Evolutionary conservation across 2,113 vertebrate species (phyloP), one percentile per base, ranked within the genome.

Genomic region (Nipponia nippon): DNA sequence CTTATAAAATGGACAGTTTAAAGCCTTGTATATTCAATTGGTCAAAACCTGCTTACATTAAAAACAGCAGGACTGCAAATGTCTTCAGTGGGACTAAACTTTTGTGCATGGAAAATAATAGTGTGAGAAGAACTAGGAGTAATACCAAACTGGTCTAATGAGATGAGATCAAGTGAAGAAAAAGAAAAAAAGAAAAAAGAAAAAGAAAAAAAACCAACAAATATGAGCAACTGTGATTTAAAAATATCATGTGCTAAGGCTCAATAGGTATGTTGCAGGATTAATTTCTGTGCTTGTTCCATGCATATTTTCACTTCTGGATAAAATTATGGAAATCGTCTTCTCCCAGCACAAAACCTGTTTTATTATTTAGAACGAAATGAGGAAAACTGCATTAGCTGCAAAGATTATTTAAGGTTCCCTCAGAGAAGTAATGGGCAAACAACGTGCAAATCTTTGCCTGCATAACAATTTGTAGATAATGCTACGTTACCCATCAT

Each of bases 301-400:
- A 77, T 27, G 19, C 32, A 49, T 87, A 76, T 71, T 94, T 93
- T 91, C 27, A 72, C 77, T 92, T 91, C 47, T 78, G 46, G 69
- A 49, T 95, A 92, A 96, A 96, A 87, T 87, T 95, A 92, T 76
- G 65, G 38, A 91, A 97, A 95, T 84, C 7, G 50, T 62, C 21
- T 87, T 47, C 46, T 92, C n/a, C 5, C 14, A 40, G 42, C 23
- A 91, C 22, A 79, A 86, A 90, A 59, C 3, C 29, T 71, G 10
- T 50, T 92, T 34, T 65, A 76, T 89, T 73, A 70, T 90, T 90
- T 87, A 58, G 87, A 95, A 91, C 27, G 1, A 87, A 95, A 80
- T 83, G 42, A 58, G 5, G n/a, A 77, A 95, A 85, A 91, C 9
- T 46, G 29, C 20, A 80, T 66, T 21, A 87, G 62, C 72, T 65